These are phyloP conservation scores for Aleiodes leptofemur DNA, from an alignment of 2,888 invertebrate species.

Conservation along the genomic window DNA sequence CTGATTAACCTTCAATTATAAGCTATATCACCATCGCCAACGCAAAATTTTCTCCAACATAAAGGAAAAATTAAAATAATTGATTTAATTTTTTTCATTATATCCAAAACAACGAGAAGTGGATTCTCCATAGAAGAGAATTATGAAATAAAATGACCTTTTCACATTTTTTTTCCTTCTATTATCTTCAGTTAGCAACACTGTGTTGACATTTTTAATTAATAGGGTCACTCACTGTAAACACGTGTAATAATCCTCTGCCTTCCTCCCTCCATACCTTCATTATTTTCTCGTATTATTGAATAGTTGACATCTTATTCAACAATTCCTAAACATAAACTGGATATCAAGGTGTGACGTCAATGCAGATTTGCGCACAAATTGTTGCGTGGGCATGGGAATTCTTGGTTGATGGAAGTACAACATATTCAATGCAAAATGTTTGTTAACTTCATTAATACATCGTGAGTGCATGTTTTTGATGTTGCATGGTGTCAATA, in stretches of 20 bases:
- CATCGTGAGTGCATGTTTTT: neutral
- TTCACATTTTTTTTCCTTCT: neutral
- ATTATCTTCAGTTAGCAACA: neutral
- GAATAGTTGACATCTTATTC: too few relatives aligned
- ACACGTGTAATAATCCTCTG: slow-evolving; percentile 12
- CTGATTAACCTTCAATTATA: too few relatives aligned
- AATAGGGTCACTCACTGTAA: slow-evolving; percentile 11
- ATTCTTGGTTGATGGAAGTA: slow-evolving; percentile 63
- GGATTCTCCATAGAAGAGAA: too few relatives aligned
- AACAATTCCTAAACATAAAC: neutral
- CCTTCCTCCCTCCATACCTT: neutral
- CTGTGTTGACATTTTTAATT: slow-evolving; percentile 16
- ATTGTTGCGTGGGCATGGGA: slow-evolving; percentile 70
- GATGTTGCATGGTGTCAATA: too few relatives aligned
- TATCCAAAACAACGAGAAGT: too few relatives aligned
- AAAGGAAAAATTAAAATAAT: too few relatives aligned
- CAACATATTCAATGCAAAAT: slow-evolving; percentile 66
- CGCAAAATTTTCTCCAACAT: too few relatives aligned
- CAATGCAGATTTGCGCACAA: slow-evolving; percentile 69
- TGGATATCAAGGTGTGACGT: slow-evolving; percentile 58
- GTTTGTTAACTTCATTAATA: slow-evolving; percentile 59
- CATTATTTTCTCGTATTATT: neutral
- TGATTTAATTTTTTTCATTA: too few relatives aligned
- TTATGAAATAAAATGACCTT: neutral
- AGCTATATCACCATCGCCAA: too few relatives aligned